Base-by-base conservation (phyloP, 2,113 vertebrate genomes). In the Myodes glareolus region DNA sequence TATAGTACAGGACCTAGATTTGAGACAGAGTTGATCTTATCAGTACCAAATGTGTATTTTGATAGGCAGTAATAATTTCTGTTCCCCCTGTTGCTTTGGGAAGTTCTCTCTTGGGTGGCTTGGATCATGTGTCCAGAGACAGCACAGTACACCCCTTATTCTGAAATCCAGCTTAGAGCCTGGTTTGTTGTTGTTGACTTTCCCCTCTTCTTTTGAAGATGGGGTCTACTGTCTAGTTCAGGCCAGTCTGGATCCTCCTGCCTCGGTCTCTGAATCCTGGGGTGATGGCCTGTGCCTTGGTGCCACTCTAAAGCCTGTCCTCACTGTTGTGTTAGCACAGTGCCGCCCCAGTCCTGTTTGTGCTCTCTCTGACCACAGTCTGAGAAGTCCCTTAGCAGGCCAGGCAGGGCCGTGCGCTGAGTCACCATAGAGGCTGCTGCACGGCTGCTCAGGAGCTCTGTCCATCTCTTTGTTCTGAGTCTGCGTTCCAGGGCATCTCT, bases 381-480 rank as follows among this genome's bases (percentile, higher is more conserved):
- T 84, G 81, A 29, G 23, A 42, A 19, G 58, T 63, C 7, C n/a
- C n/a, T 63, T 16, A 36, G 58, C 55, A 31, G 42, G 14, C 80
- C 11, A 58, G 36, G 55, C 7, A 6, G 36, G n/a, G 36, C 81
- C 55, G 1, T 84, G 23, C 25, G 3, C 25, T 1, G 3, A 63
- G 81, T 27, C n/a, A 84, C 58, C n/a, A 7, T 42, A 84, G 81
- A 17, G 7, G 58, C 55, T 81, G 50, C 25, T 81, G 50, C 4
- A 27, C 61, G 17, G 27, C 61, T 45, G 27, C 68, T 93, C 73
- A 88, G 11, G 11, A 39, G 47, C 25, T 80, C 90, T 80, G 87
- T 45, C 78, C 78, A 61, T 67, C 42, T 16, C n/a, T 92, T 92
- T 67, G 65, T 94, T 95, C 90, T 36, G 61, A 55, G 39, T 78